Base-by-base conservation (phyloP, 2,113 vertebrate species). In the Cheilinus undulatus region DNA sequence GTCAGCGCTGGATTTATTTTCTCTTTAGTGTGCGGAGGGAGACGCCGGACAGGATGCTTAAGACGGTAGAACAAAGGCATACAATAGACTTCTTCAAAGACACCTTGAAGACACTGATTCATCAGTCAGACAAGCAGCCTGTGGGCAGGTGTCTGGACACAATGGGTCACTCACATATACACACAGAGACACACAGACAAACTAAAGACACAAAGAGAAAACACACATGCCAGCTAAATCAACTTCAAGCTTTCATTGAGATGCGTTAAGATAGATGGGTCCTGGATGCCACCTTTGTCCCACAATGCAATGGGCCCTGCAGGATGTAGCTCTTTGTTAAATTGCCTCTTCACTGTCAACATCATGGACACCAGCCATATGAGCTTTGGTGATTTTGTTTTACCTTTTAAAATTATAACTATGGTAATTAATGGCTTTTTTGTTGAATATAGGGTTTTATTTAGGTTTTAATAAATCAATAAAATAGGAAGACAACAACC, bases 61-160 rank as follows among this genome's bases (percentile, higher is more conserved):
- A 78, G 80, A 85, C 76, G 66, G 80, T 42, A 69, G 84, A 86
- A 90, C 85, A 92, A 90, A 88, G 83, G 70, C 68, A 62, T 54
- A 90, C 91, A 92, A 89, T 89, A 69, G 88, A 84, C 88, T 81
- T 84, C 80, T 87, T 89, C 89, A 93, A 88, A 92, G 88, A 92
- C 88, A 90, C 86, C 89, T 91, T 91, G 82, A 85, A 91, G 91
- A 88, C 87, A 80, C 78, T 69, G 90, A 92, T 90, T 87, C 90
- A 89, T 91, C 89, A 88, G 88, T 89, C 82, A 85, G 90, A 89
- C 91, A 89, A 73, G 87, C 59, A 73, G 88, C 84, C 88, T 78
- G 76, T 83, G 84, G 89, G 86, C 91, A 93, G 92, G 90, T 92
- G 90, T 91, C 87, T 89, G 82, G 70, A 64, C 89, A 92, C 90